These are phyloP conservation scores for Melipona bicolor DNA, from an alignment of 2,888 invertebrate genomes.

Conservation along the genomic window DNA sequence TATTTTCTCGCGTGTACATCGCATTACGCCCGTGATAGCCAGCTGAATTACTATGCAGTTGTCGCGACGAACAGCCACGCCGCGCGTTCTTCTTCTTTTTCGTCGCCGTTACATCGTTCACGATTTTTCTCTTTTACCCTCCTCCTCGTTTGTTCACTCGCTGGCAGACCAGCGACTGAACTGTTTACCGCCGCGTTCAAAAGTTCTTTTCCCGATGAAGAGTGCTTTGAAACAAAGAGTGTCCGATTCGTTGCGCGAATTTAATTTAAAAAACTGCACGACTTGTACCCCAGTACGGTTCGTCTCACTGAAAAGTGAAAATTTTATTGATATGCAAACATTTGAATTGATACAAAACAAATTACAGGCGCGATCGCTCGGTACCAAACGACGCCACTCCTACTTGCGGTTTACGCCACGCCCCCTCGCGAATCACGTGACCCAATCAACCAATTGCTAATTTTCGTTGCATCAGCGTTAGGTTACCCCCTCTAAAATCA, in stretches of 20 bases:
- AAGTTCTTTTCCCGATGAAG: not conserved
- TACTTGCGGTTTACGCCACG: no score
- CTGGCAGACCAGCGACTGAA: not conserved
- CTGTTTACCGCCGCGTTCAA: not conserved
- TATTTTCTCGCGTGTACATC: conserved; percentile 58
- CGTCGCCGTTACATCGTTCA: not conserved
- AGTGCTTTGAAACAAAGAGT: not conserved
- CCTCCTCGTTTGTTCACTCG: not conserved
- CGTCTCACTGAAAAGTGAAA: no score
- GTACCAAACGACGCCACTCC: no score
- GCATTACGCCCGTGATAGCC: conserved; percentile 43
- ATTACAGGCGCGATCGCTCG: no score
- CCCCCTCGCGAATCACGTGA: no score
- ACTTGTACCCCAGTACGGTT: no score
- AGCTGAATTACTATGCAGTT: conserved; percentile 46
- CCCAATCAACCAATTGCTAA: no score
- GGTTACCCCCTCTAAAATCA: no score
- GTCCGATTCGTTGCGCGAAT: not conserved
- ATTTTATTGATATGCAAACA: no score
- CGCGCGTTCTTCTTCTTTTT: conserved; percentile 8
- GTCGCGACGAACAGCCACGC: conserved; percentile 7
- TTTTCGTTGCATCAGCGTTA: no score
- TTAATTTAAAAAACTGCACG: no score
- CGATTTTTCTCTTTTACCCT: not conserved
- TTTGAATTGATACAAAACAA: no score